These are phyloP conservation scores for Thripadectes ignobilis DNA, from an alignment of 2,797 vertebrate species.

Conservation along the genomic window DNA sequence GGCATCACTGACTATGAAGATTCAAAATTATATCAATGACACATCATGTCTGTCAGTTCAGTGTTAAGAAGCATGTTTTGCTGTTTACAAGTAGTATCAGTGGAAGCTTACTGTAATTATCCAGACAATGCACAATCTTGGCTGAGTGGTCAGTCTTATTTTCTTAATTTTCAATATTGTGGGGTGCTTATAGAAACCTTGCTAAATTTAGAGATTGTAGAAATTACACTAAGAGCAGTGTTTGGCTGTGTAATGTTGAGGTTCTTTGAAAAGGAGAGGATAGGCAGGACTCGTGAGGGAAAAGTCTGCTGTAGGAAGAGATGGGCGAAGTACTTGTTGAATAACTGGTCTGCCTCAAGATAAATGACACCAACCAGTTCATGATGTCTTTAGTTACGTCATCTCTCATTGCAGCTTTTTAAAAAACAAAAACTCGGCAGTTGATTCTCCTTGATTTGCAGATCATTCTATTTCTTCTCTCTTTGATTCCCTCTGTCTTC, in stretches of 20 bases:
- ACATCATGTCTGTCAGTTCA: neutral
- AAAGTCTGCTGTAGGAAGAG: neutral
- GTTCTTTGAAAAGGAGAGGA: neutral
- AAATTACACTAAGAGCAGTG: neutral
- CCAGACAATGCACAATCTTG: neutral
- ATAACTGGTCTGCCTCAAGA: neutral
- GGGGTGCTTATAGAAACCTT: neutral
- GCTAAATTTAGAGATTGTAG: neutral
- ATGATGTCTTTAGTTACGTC: neutral
- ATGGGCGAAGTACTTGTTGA: neutral
- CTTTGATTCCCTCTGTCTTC: neutral
- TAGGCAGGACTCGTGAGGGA: neutral
- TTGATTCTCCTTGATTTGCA: neutral
- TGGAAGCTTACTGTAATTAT: neutral
- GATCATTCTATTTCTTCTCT: neutral
- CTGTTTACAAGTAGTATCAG: neutral
- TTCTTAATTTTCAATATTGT: neutral
- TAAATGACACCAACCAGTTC: neutral
- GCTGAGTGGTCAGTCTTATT: neutral
- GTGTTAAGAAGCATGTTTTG: neutral
- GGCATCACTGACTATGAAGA: too few relatives aligned
- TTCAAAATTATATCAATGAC: neutral
- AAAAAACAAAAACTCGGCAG: neutral
- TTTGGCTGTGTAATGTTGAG: neutral
- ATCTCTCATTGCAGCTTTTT: neutral